Evolutionary conservation across 2,888 invertebrate genomes (phyloP).

Genomic region (Flexamia atlantica): DNA sequence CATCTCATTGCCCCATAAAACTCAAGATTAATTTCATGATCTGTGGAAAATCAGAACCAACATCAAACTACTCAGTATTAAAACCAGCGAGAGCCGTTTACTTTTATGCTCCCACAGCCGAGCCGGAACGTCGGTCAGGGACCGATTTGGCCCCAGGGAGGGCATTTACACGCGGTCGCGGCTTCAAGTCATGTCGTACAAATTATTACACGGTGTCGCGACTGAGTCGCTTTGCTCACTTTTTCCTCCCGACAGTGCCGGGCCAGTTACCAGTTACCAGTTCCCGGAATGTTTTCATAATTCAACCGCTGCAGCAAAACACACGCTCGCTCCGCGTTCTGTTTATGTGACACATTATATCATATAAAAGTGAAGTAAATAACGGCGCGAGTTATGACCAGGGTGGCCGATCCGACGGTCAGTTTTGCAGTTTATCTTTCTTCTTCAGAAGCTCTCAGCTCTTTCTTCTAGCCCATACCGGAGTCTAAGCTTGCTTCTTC

Average conservation of each 20-base stretch:
- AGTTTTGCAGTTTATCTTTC: background rate
- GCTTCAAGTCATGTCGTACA: conserved; percentile 40
- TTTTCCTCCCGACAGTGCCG: conserved; percentile 10
- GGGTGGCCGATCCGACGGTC: background rate
- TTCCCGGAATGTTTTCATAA: conserved; percentile 46
- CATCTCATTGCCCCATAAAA: no score
- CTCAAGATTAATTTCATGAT: no score
- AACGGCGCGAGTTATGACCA: background rate
- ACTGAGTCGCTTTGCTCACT: conserved; percentile 15
- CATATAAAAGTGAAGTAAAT: conserved; percentile 38
- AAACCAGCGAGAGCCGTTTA: background rate
- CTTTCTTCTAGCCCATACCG: background rate
- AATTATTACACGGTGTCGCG: conserved; percentile 52
- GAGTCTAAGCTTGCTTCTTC: no score
- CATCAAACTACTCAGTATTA: no score
- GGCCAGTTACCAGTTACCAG: conserved; percentile 27
- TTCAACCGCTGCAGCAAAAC: conserved; percentile 36
- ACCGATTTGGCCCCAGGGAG: background rate
- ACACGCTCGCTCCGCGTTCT: conserved; percentile 2
- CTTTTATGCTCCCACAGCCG: background rate
- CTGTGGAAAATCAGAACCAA: no score
- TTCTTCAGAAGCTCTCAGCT: no score
- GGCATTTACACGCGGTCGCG: conserved; percentile 9
- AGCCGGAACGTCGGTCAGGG: background rate
- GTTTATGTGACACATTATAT: conserved; percentile 33